Evolutionary conservation across 1,140 invertebrate genomes (phyloP).

Genomic region (Drosophila takahashii): DNA sequence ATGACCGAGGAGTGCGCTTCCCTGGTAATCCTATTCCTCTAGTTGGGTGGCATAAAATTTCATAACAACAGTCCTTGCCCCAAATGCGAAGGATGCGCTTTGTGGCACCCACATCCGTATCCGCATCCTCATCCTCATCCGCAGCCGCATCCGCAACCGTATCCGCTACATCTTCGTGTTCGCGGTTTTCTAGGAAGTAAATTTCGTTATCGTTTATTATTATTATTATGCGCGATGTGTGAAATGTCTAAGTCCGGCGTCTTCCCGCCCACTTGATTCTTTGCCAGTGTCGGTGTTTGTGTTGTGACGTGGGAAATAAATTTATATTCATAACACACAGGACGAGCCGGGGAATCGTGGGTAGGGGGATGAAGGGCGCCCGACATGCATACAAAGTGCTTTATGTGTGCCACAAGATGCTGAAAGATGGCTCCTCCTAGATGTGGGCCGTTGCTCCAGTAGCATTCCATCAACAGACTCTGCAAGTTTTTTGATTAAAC

Average conservation of each 20-base stretch:
- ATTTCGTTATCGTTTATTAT: constrained; percentile 83
- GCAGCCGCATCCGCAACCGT: constrained; percentile 8
- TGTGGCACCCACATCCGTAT: constrained; percentile 37
- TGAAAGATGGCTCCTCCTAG: constrained; percentile 47
- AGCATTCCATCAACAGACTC: constrained; percentile 64
- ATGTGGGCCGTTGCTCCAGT: constrained; percentile 38
- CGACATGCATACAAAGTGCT: constrained; percentile 78
- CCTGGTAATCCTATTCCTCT: constrained; percentile 38
- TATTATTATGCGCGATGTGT: constrained; percentile 82
- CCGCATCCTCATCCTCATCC: constrained; percentile 11
- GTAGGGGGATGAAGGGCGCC: constrained; percentile 12
- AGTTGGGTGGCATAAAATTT: constrained; percentile 67
- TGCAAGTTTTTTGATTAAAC: constrained; percentile 78
- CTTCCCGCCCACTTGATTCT: constrained; percentile 37
- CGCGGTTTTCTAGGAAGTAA: constrained; percentile 74
- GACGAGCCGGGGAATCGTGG: constrained; percentile 21
- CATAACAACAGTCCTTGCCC: constrained; percentile 57
- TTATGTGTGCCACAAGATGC: constrained; percentile 72
- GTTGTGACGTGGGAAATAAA: constrained; percentile 80
- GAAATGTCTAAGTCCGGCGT: constrained; percentile 70
- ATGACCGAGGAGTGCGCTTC: constrained; percentile 37
- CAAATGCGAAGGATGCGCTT: constrained; percentile 70
- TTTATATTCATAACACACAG: constrained; percentile 82
- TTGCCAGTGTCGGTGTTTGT: constrained; percentile 47
- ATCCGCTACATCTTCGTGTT: constrained; percentile 21